phyloP scores from a whole-genome alignment of 1,140 invertebrate species.

The Drosophila paulistorum region DNA sequence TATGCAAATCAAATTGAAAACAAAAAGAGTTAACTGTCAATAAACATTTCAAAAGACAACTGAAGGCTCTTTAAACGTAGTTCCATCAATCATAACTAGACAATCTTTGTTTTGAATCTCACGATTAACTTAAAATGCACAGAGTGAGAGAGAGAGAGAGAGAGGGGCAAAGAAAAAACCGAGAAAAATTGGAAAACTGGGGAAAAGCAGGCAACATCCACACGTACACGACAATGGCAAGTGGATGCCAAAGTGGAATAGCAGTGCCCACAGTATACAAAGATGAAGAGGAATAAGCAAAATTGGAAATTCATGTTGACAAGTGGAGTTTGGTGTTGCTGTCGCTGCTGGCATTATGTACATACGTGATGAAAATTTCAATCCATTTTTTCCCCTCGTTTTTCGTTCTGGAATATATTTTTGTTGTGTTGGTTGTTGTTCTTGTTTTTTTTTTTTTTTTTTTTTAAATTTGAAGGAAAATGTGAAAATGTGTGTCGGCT shows the following conservation, averaged over 20 bases:
- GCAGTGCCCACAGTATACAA: conserved; percentile 33
- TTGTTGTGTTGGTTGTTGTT: background rate
- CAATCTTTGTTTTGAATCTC: conserved; percentile 1
- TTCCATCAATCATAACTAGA: conserved; percentile 11
- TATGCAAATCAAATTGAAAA: conserved; percentile 8
- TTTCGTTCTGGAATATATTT: background rate
- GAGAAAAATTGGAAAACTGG: background rate
- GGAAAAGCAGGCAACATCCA: conserved; percentile 3
- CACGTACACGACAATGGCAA: conserved; percentile 10
- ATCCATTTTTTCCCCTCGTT: conserved; percentile 26
- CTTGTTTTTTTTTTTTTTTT: background rate
- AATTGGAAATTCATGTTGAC: conserved; percentile 79
- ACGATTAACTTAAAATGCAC: background rate
- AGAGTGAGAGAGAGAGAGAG: background rate
- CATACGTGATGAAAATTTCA: conserved; percentile 73
- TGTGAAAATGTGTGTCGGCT: background rate
- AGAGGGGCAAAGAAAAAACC: background rate
- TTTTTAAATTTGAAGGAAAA: background rate
- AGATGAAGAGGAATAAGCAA: conserved; percentile 37
- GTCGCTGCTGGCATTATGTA: conserved; percentile 56
- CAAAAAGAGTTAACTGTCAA: background rate
- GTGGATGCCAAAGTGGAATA: conserved; percentile 19
- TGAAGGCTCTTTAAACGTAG: background rate
- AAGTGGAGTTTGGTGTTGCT: conserved; percentile 56
- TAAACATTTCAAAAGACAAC: background rate